Conservation (phyloP, 2,888 invertebrate species). For the Eupsilia transversa region DNA sequence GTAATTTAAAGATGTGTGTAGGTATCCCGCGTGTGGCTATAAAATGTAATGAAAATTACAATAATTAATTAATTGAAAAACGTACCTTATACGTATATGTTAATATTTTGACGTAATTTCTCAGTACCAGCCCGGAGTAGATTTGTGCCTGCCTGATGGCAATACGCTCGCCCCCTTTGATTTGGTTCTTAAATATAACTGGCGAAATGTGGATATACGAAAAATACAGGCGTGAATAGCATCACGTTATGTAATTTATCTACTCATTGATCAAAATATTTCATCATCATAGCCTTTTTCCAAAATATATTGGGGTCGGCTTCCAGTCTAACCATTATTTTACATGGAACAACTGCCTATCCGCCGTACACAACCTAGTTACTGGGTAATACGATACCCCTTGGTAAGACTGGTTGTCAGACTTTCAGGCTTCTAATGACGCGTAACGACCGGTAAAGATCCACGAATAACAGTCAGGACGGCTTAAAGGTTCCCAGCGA, state of each 20-base stretch:
- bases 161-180: background rate
- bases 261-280: slow-evolving; percentile 7
- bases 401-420: no score
- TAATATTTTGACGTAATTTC: background rate
- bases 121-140: background rate
- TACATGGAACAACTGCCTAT: no score
- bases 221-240: background rate
- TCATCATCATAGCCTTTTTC: no score
- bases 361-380: no score
- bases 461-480: no score
- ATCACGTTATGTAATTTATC: background rate
- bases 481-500: no score
- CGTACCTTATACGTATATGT: background rate
- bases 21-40: background rate
- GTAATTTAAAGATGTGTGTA: slow-evolving; percentile 15
- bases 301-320: no score
- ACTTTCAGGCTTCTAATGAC: no score
- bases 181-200: no score
- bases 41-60: slow-evolving; percentile 16
- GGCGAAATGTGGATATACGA: background rate
- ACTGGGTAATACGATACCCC: no score
- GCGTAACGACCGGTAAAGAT: no score
- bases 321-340: no score
- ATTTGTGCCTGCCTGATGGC: background rate
- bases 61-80: background rate